Percentiles rank a stretch among this genome's conserved stretches.
Evolutionary conservation across 1,140 invertebrate species (phyloP).

Genomic region (Macrotrachela quadricornifera): DNA sequence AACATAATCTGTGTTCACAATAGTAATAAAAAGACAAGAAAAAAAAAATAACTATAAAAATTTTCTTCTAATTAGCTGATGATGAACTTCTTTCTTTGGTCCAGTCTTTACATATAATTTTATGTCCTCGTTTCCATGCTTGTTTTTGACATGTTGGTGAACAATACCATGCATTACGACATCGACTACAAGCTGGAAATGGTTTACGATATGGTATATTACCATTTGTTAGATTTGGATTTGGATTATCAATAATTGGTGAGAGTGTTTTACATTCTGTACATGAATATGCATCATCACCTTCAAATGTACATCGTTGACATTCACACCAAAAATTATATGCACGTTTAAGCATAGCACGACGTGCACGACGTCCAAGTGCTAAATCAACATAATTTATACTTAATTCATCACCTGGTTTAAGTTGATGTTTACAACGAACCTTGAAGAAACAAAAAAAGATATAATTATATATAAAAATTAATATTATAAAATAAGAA

Average conservation of each 20-base stretch:
- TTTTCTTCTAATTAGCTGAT: no score
- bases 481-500: no score
- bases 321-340: constrained; percentile 25
- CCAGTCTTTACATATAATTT: constrained; percentile 12
- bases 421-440: constrained; percentile 15
- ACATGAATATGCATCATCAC: constrained; percentile 15
- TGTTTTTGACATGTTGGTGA: constrained; percentile 18
- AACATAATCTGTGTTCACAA: no score
- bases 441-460: constrained; percentile 11
- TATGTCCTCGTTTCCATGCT: constrained; percentile 19
- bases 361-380: constrained; percentile 15
- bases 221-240: no score
- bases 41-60: no score
- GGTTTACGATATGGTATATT: constrained; percentile 9
- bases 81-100: no score
- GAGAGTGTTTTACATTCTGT: constrained; percentile 16
- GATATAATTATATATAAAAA: no score
- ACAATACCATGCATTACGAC: constrained; percentile 23
- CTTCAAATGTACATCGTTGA: constrained; percentile 18
- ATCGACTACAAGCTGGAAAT: constrained; percentile 18
- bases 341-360: constrained; percentile 21
- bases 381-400: constrained; percentile 21
- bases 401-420: constrained; percentile 17
- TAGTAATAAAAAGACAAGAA: no score
- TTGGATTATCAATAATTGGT: neutral